Percentiles rank a stretch among this genome's conserved stretches.
Conservation (phyloP, 2,888 invertebrate genomes). For the Andrena bucephala region DNA sequence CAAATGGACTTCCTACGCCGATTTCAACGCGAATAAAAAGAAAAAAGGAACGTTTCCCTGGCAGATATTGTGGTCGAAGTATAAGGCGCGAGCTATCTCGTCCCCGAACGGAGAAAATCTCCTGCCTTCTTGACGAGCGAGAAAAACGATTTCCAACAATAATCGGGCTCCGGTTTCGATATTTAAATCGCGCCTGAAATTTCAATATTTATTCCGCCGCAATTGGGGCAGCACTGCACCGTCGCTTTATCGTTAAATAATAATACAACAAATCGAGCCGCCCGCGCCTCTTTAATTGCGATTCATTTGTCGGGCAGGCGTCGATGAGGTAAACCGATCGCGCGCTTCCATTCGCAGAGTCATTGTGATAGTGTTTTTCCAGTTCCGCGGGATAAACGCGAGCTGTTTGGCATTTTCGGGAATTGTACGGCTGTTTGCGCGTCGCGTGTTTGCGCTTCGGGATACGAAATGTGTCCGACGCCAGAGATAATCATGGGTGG, state of each 20-base stretch:
- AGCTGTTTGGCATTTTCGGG: neutral
- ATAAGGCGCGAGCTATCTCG: conserved; percentile 6
- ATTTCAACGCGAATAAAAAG: conserved; percentile 19
- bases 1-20: conserved; percentile 19
- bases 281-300: conserved; percentile 2
- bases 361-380: neutral
- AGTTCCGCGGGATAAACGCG: conserved; percentile 14
- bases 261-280: conserved; percentile 13
- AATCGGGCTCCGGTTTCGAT: neutral
- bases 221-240: no score
- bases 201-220: neutral
- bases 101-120: neutral
- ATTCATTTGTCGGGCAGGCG: conserved; percentile 14
- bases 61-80: neutral
- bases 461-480: neutral
- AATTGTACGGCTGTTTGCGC: neutral
- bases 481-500: neutral
- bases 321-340: conserved; percentile 5
- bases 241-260: conserved; percentile 14
- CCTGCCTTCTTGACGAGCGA: neutral
- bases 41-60: neutral
- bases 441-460: neutral
- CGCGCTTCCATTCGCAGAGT: conserved; percentile 3
- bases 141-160: neutral
- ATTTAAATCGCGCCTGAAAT: neutral